Conservation (phyloP, 2,888 invertebrate species). For the Emmelina monodactyla region DNA sequence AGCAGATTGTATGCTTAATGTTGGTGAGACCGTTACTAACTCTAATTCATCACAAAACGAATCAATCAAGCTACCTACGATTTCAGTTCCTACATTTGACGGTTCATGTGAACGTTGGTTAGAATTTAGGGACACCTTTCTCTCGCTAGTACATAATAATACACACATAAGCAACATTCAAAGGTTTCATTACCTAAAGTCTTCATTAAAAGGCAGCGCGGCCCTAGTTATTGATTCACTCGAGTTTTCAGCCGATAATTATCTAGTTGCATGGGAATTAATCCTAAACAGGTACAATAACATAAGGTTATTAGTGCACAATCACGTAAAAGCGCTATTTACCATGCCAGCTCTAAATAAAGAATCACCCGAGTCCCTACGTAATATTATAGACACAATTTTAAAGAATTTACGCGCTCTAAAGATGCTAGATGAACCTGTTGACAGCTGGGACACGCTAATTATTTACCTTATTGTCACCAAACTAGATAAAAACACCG, state of each 20-base stretch:
- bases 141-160: background rate
- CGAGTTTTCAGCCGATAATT: slow-evolving; percentile 1
- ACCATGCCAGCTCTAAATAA: background rate
- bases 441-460: slow-evolving; percentile 4
- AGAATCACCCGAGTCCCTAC: background rate
- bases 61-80: no score
- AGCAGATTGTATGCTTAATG: no score
- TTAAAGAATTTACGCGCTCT: background rate
- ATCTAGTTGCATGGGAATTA: background rate
- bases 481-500: slow-evolving; percentile 18
- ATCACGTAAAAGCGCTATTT: slow-evolving; percentile 1
- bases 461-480: slow-evolving; percentile 18
- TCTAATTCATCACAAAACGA: no score
- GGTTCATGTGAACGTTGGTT: background rate
- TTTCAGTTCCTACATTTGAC: background rate
- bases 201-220: background rate
- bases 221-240: background rate
- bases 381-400: background rate
- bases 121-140: background rate
- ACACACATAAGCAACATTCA: background rate
- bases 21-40: no score
- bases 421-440: background rate
- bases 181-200: background rate
- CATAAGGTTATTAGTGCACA: background rate
- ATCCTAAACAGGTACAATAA: background rate